Percentiles rank a stretch among this genome's conserved stretches.
Conservation (phyloP, 2,888 invertebrate genomes). For the Dione juno region DNA sequence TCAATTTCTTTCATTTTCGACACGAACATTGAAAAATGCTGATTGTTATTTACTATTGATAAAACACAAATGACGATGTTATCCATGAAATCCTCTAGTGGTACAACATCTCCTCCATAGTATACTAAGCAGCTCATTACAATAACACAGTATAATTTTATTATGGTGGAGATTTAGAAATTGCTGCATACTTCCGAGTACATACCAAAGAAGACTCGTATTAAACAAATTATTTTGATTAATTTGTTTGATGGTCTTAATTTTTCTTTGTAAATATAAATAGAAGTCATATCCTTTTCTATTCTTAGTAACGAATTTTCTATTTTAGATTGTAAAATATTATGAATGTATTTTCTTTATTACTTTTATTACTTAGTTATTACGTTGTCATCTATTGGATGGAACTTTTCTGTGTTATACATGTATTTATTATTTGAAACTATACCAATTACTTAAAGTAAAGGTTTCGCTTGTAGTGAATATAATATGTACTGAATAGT, state of each 20-base stretch:
- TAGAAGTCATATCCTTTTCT: neutral
- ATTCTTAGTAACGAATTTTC: neutral
- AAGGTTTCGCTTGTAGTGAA: neutral
- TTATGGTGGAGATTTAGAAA: neutral
- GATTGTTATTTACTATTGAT: neutral
- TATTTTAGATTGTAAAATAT: neutral
- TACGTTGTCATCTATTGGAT: neutral
- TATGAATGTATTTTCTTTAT: neutral
- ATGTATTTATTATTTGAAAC: neutral
- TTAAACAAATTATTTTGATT: neutral
- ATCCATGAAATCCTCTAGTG: neutral
- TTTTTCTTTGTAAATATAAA: conserved; percentile 9
- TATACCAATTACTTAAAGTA: neutral
- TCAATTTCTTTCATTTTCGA: neutral
- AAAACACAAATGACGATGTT: neutral
- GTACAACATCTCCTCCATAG: neutral
- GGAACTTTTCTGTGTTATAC: neutral
- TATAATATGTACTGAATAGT: neutral
- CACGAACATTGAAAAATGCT: neutral
- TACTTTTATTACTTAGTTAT: neutral
- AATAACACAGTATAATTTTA: neutral
- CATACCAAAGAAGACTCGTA: neutral
- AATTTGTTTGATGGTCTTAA: neutral
- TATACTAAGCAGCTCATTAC: neutral
- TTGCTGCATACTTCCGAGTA: neutral